Conservation (phyloP, 1,140 invertebrate species). For the Camponotus pennsylvanicus region DNA sequence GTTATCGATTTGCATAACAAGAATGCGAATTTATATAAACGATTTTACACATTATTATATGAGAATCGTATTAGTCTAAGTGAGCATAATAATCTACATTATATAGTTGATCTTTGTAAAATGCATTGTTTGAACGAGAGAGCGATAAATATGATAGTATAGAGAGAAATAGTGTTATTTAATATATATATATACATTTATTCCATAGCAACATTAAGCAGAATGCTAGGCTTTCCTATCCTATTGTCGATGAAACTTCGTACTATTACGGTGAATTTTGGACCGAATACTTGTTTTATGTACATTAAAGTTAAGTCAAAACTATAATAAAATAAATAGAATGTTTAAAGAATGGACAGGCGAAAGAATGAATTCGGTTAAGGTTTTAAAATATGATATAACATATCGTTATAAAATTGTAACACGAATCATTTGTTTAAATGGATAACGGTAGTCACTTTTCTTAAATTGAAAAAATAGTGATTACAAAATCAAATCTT, state of each 20-base stretch:
- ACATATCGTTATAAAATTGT: conserved; percentile 32
- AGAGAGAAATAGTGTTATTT: conserved; percentile 65
- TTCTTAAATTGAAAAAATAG: conserved; percentile 19
- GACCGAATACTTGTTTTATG: conserved; percentile 36
- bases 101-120: conserved; percentile 61
- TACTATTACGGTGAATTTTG: conserved; percentile 23
- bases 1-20: conserved; percentile 31
- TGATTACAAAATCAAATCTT: conserved; percentile 21
- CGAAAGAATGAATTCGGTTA: not conserved
- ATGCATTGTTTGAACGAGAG: conserved; percentile 63
- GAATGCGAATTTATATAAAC: conserved; percentile 48
- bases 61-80: conserved; percentile 36
- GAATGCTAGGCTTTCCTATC: conserved; percentile 49
- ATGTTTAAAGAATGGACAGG: conserved; percentile 7
- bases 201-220: conserved; percentile 53
- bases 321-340: conserved; percentile 3
- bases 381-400: conserved; percentile 20
- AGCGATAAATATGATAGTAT: conserved; percentile 74
- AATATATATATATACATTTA: conserved; percentile 67
- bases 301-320: conserved; percentile 28
- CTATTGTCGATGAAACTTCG: conserved; percentile 4
- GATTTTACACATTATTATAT: conserved; percentile 53
- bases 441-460: not conserved
- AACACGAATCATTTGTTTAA: conserved; percentile 21
- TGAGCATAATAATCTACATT: conserved; percentile 42